Base-by-base conservation (phyloP, 2,888 invertebrate species). In the Papilio gigon region DNA sequence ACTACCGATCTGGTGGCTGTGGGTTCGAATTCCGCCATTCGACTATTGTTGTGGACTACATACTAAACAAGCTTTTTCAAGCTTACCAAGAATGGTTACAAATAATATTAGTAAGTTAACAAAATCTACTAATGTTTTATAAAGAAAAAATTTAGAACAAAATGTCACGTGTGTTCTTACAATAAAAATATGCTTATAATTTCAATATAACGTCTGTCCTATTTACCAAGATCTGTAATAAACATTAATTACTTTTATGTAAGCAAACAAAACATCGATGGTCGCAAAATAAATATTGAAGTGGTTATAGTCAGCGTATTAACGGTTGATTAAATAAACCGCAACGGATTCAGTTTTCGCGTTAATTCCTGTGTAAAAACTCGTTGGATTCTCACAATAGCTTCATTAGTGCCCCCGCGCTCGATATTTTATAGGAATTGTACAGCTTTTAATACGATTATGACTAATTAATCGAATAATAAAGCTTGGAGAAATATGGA, bases 401-500 rank as follows among this genome's bases (percentile, higher is more conserved):
- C 61, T 75, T 77, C 77, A 76, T 77, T 77, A 77, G 74, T 66
- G 72, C 66, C 60, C 65, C 60, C 65, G 72, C 20, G 20, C 40
- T 53, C 27, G 27, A 50, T 74, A 70, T 72, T 72, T 68, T 73
- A 70, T 65, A 69, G 70, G 69, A 71, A 71, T 72, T 70, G 58
- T 65, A 40, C n/a, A 50, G 67, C 73, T 77, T 78, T 78, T 79
- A 78, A 74, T 77, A 70, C 72, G 70, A 71, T 78, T 77, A 79
- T 80, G 83, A 86, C 83, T 83, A 81, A 82, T 77, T 78, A 81
- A 80, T 80, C 76, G 77, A 71, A 68, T 72, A 22, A 59, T 59
- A 37, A 37, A 40, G 25, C 40, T 40, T n/a, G 3, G 40, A 40
- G 25, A 60, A 25, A 60, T 37, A 60, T 35, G 14, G 40, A 14